Percentiles rank a stretch among this genome's conserved stretches.
These are phyloP conservation scores for Ibidorhyncha struthersii DNA, from an alignment of 2,113 vertebrate genomes.

Conservation along the genomic window DNA sequence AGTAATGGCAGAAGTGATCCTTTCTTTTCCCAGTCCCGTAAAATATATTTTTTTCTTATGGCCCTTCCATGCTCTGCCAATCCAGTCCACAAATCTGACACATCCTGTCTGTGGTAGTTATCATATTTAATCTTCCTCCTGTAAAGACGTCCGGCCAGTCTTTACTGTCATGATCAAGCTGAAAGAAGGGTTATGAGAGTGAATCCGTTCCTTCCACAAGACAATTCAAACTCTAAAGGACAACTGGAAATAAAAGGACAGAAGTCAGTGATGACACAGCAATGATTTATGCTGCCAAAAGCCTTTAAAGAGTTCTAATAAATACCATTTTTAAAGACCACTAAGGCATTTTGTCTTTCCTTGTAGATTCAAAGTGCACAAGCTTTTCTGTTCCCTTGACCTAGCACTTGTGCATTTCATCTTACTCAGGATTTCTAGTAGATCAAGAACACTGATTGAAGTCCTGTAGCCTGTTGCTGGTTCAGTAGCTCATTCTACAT, in stretches of 20 bases:
- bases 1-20: not conserved
- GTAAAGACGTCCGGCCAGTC: not conserved
- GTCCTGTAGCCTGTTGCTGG: not conserved
- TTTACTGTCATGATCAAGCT: not conserved
- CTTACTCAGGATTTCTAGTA: not conserved
- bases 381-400: constrained; percentile 16
- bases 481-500: not conserved
- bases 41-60: not conserved
- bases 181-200: not conserved
- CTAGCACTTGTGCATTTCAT: not conserved
- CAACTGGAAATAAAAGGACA: not conserved
- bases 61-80: not conserved
- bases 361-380: constrained; percentile 28
- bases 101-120: not conserved
- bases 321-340: constrained; percentile 19
- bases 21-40: not conserved
- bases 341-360: constrained; percentile 44
- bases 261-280: not conserved
- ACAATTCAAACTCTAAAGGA: constrained; percentile 16
- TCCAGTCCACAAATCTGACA: not conserved
- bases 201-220: not conserved
- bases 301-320: constrained; percentile 28
- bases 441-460: constrained; percentile 10
- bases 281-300: constrained; percentile 9
- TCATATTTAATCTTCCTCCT: not conserved